These are phyloP conservation scores for Dipodomys merriami DNA, from an alignment of 2,113 vertebrate species.

Conservation along the genomic window DNA sequence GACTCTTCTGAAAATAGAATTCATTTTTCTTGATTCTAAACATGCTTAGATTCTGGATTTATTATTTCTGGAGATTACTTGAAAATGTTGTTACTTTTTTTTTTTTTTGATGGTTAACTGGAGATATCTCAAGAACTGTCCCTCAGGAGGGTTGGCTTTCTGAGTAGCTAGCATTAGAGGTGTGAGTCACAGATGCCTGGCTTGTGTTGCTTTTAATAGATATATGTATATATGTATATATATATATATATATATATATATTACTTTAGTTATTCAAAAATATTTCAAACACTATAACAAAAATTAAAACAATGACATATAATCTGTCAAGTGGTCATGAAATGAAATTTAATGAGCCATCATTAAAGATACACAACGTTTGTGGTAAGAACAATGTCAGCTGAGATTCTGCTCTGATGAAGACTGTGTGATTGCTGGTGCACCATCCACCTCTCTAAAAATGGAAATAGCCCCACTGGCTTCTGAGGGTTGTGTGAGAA, in stretches of 20 bases:
- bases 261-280: too few species aligned
- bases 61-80: background rate
- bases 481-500: background rate
- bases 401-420: background rate
- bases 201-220: too few species aligned
- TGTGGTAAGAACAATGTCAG: background rate
- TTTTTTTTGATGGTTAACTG: background rate
- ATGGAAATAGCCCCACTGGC: background rate
- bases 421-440: background rate
- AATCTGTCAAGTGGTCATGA: background rate
- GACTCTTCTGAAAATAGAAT: background rate
- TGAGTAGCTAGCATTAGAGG: too few species aligned
- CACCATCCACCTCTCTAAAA: background rate
- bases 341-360: background rate
- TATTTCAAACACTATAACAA: background rate
- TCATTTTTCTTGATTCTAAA: background rate
- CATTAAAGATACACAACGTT: background rate
- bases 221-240: too few species aligned
- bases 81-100: background rate
- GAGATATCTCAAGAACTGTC: too few species aligned
- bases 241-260: too few species aligned
- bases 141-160: too few species aligned
- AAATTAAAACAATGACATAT: background rate
- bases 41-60: background rate
- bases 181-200: too few species aligned